These are phyloP conservation scores for Choloepus hoffmanni DNA, from an alignment of 2,113 vertebrate species.

Conservation along the genomic window DNA sequence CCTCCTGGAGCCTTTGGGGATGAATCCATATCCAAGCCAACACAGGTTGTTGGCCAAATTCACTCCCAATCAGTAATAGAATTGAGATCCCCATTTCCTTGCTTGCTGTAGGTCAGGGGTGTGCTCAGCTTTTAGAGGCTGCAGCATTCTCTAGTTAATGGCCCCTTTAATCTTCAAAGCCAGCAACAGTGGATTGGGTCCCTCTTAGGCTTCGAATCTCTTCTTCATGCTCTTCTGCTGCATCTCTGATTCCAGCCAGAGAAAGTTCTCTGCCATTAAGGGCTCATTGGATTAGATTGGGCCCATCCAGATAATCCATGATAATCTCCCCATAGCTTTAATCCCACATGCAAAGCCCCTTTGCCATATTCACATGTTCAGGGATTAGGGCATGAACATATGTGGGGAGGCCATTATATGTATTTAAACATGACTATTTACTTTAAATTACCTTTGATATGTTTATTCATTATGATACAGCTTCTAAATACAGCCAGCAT, in stretches of 20 bases:
- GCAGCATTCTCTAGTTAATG: background rate
- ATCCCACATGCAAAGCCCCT: background rate
- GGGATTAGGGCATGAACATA: background rate
- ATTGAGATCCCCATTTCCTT: background rate
- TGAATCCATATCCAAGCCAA: background rate
- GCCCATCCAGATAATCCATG: background rate
- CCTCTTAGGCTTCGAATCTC: background rate
- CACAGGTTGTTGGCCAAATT: background rate
- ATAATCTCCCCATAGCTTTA: background rate
- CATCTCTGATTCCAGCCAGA: background rate
- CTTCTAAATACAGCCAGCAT: slow-evolving; percentile 30
- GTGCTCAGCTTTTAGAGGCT: background rate
- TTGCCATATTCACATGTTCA: background rate
- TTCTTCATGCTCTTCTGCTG: background rate
- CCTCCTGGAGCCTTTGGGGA: background rate
- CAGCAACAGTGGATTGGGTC: background rate
- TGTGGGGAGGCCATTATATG: background rate
- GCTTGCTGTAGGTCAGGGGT: background rate
- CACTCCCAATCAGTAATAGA: background rate
- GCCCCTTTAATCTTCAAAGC: background rate
- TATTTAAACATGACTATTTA: background rate
- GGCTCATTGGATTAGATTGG: background rate
- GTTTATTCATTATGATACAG: background rate
- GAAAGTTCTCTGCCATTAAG: background rate
- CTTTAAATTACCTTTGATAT: background rate